Evolutionary conservation across 2,113 vertebrate species (phyloP), one percentile per base, ranked within the genome.

Genomic region (Leptodactylus fuscus): DNA sequence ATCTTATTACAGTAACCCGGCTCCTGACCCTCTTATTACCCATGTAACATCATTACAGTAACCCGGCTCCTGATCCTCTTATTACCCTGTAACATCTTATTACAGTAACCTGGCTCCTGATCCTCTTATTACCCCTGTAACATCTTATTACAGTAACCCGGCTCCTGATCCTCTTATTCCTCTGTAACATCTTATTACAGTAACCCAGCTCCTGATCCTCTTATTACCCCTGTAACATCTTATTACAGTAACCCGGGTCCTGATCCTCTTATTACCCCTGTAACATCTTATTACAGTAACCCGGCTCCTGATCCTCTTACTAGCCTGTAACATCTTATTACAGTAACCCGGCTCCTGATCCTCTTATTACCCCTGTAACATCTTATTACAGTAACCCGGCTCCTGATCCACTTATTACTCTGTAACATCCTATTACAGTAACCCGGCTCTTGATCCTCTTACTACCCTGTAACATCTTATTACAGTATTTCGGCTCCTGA

Each of bases 211-310:
- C 81, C 73, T 51, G 55, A 77, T 29, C 49, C 44, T 48, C 73
- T 85, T 85, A 77, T 85, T 85, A 49, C 53, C 55, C 80, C 20
- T 11, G n/a, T n/a, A n/a, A n/a, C n/a, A n/a, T 79, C 32, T 80
- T 76, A 76, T 76, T 65, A 20, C 73, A 82, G 44, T 82, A 34
- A 82, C 32, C 81, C 49, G 20, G 70, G 55, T 55, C 81, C 73
- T 51, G 55, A 77, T 29, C 49, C 44, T 48, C 73, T 85, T 85
- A 77, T 85, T 85, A 49, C 53, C 55, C 80, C 20, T 11, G n/a
- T n/a, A n/a, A n/a, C n/a, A n/a, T 79, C 32, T 80, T 76, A 76
- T 76, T 65, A 20, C 73, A 82, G 44, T 82, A 34, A 82, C 32
- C 81, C 49, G 20, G 70, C 73, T 55, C 81, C 73, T 51, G 55